These are phyloP conservation scores for Embiotoca jacksoni DNA, from an alignment of 2,113 vertebrate species.

Conservation along the genomic window DNA sequence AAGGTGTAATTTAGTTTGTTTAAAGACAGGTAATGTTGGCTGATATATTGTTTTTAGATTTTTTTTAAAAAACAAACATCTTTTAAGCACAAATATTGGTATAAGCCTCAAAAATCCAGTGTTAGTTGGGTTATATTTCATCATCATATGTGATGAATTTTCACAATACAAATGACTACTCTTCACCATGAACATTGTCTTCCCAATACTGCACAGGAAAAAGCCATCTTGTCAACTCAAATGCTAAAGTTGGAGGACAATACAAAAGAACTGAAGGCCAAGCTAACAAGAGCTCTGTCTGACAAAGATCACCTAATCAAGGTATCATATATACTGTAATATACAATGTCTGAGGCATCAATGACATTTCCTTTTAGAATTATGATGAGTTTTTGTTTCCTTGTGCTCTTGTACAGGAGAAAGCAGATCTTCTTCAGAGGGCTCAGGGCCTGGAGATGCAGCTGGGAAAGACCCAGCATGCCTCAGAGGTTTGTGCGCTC, in stretches of 20 bases:
- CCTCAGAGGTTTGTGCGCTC: slow-evolving; percentile 56
- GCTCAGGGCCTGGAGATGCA: slow-evolving; percentile 63
- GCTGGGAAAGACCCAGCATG: slow-evolving; percentile 49
- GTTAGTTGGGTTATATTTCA: background rate
- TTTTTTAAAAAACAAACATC: background rate
- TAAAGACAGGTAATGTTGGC: no score
- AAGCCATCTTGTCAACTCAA: slow-evolving; percentile 79
- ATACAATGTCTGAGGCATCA: background rate
- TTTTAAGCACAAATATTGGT: accelerated
- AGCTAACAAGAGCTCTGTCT: slow-evolving; percentile 59
- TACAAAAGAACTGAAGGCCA: slow-evolving; percentile 74
- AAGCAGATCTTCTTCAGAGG: slow-evolving; percentile 68
- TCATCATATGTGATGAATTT: background rate
- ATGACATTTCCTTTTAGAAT: background rate
- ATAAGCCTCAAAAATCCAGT: background rate
- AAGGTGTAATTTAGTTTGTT: no score
- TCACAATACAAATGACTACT: background rate
- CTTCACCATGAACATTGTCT: background rate
- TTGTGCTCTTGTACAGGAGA: slow-evolving; percentile 72
- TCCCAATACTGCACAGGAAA: slow-evolving; percentile 74
- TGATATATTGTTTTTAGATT: background rate
- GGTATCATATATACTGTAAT: slow-evolving; percentile 59
- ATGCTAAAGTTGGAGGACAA: slow-evolving; percentile 76
- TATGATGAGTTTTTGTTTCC: background rate
- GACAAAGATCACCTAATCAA: slow-evolving; percentile 76